Conservation (phyloP, 2,888 invertebrate genomes). For the Eupithecia tripunctaria region DNA sequence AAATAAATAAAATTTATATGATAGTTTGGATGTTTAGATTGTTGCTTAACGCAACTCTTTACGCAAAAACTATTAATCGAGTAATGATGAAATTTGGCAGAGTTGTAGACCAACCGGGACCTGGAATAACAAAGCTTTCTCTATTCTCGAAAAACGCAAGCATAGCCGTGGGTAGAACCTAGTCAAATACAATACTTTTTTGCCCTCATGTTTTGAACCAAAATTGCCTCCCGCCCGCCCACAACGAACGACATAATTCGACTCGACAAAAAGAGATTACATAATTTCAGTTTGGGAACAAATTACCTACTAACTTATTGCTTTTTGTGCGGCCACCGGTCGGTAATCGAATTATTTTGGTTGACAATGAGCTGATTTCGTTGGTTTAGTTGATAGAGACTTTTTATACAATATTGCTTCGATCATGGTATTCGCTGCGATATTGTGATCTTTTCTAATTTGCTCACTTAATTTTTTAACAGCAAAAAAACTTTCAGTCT, state of each 20-base stretch:
- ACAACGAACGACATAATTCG: slow-evolving; percentile 62
- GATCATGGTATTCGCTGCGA: background rate
- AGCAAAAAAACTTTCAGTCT: background rate
- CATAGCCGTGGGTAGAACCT: background rate
- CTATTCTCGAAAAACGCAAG: background rate
- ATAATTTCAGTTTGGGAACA: slow-evolving; percentile 54
- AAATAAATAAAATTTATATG: background rate
- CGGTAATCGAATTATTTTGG: slow-evolving; percentile 24
- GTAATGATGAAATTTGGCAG: background rate
- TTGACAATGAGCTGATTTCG: background rate
- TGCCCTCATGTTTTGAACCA: slow-evolving; percentile 47
- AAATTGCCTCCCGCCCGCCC: slow-evolving; percentile 50
- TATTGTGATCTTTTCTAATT: background rate
- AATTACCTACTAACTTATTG: slow-evolving; percentile 23
- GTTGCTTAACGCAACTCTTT: background rate
- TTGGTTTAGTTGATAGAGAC: background rate
- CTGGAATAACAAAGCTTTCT: background rate
- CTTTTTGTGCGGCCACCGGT: slow-evolving; percentile 33
- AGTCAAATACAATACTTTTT: background rate
- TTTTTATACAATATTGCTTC: background rate
- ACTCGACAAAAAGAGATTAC: slow-evolving; percentile 65
- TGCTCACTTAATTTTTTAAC: background rate
- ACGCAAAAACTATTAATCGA: background rate
- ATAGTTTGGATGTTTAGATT: background rate
- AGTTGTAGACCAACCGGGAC: background rate